Evolutionary conservation across 2,797 vertebrate genomes (phyloP), one percentile per base, ranked within the genome.

Genomic region (Argyrosomus regius): DNA sequence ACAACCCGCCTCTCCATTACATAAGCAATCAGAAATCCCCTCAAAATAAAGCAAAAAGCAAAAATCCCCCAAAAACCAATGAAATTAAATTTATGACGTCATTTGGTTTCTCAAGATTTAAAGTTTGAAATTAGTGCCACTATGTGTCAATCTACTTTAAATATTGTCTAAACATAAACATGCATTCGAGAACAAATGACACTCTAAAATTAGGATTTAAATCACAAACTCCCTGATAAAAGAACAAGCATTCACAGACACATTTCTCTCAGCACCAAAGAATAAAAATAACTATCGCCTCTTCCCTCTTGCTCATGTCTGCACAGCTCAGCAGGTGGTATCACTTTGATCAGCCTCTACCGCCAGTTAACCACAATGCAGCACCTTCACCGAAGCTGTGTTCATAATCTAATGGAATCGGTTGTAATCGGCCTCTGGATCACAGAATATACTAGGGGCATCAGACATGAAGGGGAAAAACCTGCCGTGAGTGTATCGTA

Each of bases 301-400:
- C 60, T 48, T 48, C 35, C 17, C 17, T 46, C 12, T 59, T 43
- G 48, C 48, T 75, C 22, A 66, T 61, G 71, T 79, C 59, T 75
- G 63, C 6, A 20, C 1, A 14, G 43, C 58, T 63, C 17, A 39
- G 35, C 13, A 56, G 65, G 9, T 67, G 46, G 65, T 4, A 41
- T 66, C 31, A 17, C 45, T 56, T 45, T 48, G 35, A 68, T 66
- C 53, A 31, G 56, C 35, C 35, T 39, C 35, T 9, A 39, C 35
- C 8, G 8, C 49, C 24, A 18, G 22, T 61, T 72, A 13, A 49
- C 72, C 69, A 18, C 70, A 60, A 3, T 4, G 26, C 0, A 0
- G 41, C 74, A 65, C 35, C 45, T 60, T 60, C 3, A 18, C 16
- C 0, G 1, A 62, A 72, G 50, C 43, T 56, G 7, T 13, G 62